These are phyloP conservation scores for Cacoxenus indagator DNA, from an alignment of 2,888 invertebrate species.

Conservation along the genomic window DNA sequence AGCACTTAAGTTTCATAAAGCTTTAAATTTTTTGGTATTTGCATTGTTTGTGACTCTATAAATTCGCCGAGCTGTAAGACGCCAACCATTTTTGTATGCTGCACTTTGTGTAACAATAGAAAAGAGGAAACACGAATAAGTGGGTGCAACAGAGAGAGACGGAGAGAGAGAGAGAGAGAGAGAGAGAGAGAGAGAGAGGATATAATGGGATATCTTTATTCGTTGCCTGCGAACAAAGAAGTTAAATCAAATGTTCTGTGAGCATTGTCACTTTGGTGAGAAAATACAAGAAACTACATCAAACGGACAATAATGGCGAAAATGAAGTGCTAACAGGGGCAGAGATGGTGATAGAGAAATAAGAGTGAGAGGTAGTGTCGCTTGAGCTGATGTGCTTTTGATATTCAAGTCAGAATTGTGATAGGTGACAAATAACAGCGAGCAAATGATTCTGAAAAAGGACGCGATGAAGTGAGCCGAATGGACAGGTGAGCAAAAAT, in stretches of 20 bases:
- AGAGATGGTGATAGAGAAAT: not conserved
- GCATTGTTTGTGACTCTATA: not conserved
- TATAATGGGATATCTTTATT: not conserved
- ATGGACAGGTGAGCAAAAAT: not conserved
- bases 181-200: not conserved
- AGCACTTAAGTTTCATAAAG: constrained; percentile 50
- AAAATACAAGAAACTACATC: not conserved
- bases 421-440: not conserved
- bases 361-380: not conserved
- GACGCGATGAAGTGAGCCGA: too few species aligned
- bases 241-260: not conserved
- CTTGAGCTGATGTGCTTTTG: not conserved
- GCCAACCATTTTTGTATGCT: too few species aligned
- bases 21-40: constrained; percentile 41
- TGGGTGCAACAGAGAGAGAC: not conserved
- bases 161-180: not conserved
- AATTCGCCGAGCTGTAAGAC: too few species aligned
- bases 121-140: not conserved
- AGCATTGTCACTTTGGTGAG: not conserved
- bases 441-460: not conserved
- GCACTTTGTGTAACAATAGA: not conserved
- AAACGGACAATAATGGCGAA: not conserved
- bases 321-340: not conserved
- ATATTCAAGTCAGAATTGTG: not conserved
- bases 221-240: not conserved